phyloP scores from a whole-genome alignment of 2,888 invertebrate genomes.

The Sesia apiformis region DNA sequence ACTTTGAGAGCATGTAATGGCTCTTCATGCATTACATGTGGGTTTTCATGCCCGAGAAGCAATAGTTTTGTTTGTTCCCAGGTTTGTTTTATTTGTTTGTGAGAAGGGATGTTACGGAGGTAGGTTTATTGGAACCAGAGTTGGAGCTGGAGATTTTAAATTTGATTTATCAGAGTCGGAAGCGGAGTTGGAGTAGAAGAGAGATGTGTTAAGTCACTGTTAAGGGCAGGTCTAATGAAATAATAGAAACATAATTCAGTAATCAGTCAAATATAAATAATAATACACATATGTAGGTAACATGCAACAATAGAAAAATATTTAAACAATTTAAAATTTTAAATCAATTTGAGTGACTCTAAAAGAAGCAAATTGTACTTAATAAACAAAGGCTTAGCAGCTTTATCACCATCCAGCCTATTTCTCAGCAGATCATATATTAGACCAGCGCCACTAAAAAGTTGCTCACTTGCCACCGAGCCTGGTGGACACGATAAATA shows the following conservation, averaged over 20 bases:
- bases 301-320: neutral
- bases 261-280: neutral
- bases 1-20: too few species aligned
- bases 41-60: too few species aligned
- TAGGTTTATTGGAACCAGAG: neutral
- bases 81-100: too few species aligned
- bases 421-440: slow-evolving; percentile 15
- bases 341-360: slow-evolving; percentile 7
- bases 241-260: neutral
- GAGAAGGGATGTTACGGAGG: neutral
- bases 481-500: too few species aligned
- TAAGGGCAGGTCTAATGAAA: too few species aligned
- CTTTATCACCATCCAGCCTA: slow-evolving; percentile 14
- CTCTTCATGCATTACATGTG: too few species aligned
- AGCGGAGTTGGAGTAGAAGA: neutral
- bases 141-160: slow-evolving; percentile 2
- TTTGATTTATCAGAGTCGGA: neutral
- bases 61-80: neutral
- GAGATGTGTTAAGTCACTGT: too few species aligned
- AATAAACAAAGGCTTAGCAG: slow-evolving; percentile 14
- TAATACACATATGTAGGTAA: neutral
- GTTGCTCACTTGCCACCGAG: too few species aligned
- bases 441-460: slow-evolving; percentile 15
- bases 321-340: slow-evolving; percentile 4
- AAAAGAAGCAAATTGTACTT: slow-evolving; percentile 13